Base-by-base conservation (phyloP, 2,888 invertebrate genomes). In the Melolontha melolontha region DNA sequence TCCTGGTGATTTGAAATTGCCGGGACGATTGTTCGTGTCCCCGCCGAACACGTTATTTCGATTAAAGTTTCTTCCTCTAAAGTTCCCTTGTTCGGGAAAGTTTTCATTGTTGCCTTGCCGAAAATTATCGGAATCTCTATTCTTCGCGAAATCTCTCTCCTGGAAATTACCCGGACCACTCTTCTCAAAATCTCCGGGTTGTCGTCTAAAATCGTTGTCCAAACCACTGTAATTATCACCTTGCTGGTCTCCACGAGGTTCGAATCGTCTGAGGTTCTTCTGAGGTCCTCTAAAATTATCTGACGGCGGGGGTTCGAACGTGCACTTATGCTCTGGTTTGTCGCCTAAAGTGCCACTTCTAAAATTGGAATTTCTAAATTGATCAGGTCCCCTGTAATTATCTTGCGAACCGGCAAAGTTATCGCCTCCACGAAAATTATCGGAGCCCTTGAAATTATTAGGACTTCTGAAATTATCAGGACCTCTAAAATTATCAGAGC, bases 381-480 rank as follows among this genome's bases (percentile, higher is more conserved):
- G 52, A 16, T 41, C 64, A 49, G 71, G 65, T 34, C 63, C 69
- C 67, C 54, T 66, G 52, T 64, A 63, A 44, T 64, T 70, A 42
- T 66, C 51, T 16, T 40, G 39, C 51, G 22, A 29, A 2, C 50
- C 42, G 42, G 40, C 7, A 40, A 54, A 52, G 16, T 65, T 55
- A 44, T 64, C 49, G 6, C 42, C 14, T 22, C 14, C 65, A 5
- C 44, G 41, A n/a, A 51, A 51, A 34, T 10, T 34, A 6, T 50
- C 50, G 5, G 57, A 14, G 1, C 66, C 70, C 39, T 27, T 50
- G 16, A 66, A 65, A 59, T 64, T 67, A 27, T 54, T 69, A 59
- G 71, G 64, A 39, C 67, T 51, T 67, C 72, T 69, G 51, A 73
- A 73, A 66, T 71, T 70, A 42, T 66, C 64, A 11, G 65, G 17